phyloP scores from a whole-genome alignment of 2,113 vertebrate species.

The Puma concolor region DNA sequence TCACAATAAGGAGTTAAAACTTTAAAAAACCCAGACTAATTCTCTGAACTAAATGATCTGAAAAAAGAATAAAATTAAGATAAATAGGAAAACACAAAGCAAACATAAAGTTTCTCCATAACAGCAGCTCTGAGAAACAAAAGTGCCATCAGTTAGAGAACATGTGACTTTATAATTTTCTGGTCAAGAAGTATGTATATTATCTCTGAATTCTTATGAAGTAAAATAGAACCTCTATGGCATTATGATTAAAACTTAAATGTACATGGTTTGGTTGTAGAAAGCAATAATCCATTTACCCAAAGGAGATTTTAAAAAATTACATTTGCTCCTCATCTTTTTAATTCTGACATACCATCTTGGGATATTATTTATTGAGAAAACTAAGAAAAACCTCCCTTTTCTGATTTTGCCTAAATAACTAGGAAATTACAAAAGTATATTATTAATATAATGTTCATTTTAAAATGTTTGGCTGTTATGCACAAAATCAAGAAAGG shows the following conservation, averaged over 20 bases:
- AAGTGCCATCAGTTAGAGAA: neutral
- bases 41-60: neutral
- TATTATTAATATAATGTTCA: slow-evolving; percentile 20
- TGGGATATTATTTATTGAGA: neutral
- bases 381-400: neutral
- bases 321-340: neutral
- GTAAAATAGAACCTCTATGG: neutral
- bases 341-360: neutral
- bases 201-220: neutral
- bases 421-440: neutral
- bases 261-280: neutral
- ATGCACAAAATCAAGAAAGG: neutral
- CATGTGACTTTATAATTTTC: neutral
- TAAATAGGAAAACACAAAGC: neutral
- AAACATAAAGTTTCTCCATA: neutral
- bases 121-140: neutral
- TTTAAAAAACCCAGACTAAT: neutral
- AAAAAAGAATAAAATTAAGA: neutral
- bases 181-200: neutral
- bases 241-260: neutral
- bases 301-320: neutral
- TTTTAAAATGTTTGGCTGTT: slow-evolving; percentile 10
- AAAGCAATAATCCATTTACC: neutral
- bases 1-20: neutral
- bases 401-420: neutral